Conservation (phyloP, 2,797 vertebrate species). For the Sciaenops ocellatus region DNA sequence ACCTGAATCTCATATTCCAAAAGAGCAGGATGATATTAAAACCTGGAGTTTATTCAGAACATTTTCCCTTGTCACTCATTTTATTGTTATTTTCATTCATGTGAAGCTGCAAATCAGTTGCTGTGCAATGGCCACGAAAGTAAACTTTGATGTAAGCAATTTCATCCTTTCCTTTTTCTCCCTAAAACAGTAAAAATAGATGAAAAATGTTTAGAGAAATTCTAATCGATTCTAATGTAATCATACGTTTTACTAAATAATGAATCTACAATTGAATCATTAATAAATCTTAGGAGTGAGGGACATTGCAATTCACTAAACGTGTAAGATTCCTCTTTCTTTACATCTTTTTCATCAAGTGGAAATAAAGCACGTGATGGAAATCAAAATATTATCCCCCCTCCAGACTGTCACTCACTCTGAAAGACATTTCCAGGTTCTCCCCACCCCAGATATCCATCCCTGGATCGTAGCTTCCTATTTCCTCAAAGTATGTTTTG, state of each 20-base stretch:
- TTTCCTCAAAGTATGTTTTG: constrained; percentile 98
- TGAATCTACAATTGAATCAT: not conserved
- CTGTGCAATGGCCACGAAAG: not conserved
- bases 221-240: not conserved
- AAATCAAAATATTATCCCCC: not conserved
- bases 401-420: constrained; percentile 86
- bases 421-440: constrained; percentile 99
- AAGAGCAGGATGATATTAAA: not conserved
- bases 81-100: constrained; percentile 1
- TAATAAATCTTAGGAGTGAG: not conserved
- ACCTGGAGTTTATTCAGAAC: not conserved
- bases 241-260: not conserved
- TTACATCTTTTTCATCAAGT: not conserved
- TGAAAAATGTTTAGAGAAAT: not conserved
- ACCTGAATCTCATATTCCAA: not conserved
- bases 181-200: not conserved
- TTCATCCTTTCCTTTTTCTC: not conserved
- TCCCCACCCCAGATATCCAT: constrained; percentile 99
- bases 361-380: not conserved
- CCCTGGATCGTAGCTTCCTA: constrained; percentile 97
- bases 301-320: not conserved
- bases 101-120: constrained; percentile 1
- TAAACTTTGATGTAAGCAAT: not conserved
- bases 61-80: not conserved
- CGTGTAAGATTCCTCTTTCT: not conserved